Evolutionary conservation across 64 coral and sea anemone species (phyloP).

Genomic region (Montipora capricornis): DNA sequence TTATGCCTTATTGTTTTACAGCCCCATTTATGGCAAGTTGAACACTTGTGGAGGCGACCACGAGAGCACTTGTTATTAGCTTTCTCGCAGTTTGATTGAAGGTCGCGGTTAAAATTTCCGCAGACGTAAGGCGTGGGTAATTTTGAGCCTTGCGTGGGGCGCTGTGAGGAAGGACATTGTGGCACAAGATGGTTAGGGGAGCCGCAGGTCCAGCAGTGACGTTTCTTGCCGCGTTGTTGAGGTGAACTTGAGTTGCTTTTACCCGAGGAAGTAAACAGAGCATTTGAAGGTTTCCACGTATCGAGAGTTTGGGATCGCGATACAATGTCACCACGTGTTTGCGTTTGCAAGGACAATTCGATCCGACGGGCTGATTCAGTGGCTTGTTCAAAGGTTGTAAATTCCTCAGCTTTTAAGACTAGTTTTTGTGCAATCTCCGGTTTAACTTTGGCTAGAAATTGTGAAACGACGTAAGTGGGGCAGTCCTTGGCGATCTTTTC

Average conservation of each 20-base stretch:
- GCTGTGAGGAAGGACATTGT: neutral
- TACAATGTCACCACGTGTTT: neutral
- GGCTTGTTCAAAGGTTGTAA: neutral
- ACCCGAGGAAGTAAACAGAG: neutral
- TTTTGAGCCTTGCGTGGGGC: no score
- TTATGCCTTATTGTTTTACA: slow-evolving; percentile 6
- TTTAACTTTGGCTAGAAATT: slow-evolving; percentile 12
- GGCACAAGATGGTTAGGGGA: no score
- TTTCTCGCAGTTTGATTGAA: neutral
- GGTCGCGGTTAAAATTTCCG: neutral
- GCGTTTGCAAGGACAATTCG: neutral
- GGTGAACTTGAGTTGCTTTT: neutral
- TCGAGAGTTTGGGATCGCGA: neutral
- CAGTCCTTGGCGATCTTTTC: slow-evolving; percentile 19
- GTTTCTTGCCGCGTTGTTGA: neutral
- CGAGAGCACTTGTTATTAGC: neutral
- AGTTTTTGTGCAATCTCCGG: slow-evolving; percentile 1
- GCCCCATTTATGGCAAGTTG: neutral
- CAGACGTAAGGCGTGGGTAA: neutral
- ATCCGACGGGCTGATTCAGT: neutral
- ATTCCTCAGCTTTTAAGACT: neutral
- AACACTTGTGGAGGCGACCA: neutral
- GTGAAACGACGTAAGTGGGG: slow-evolving; percentile 26
- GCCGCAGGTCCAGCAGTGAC: no score
- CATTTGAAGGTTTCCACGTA: neutral